phyloP scores from a whole-genome alignment of 2,113 vertebrate genomes.

The Malurus elegans region DNA sequence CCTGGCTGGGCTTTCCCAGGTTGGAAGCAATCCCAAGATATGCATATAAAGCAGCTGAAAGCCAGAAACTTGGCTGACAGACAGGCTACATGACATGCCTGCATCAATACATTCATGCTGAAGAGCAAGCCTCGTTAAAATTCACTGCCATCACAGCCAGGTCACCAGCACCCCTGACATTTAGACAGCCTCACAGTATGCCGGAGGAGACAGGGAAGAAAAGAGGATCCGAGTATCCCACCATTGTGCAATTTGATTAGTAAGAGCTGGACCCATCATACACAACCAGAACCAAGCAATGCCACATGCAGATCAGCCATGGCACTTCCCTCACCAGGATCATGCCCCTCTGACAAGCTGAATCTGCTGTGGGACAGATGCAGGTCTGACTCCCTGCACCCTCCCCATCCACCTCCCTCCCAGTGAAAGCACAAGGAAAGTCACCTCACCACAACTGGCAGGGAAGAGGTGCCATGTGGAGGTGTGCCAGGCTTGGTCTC shows the following conservation, averaged over 20 bases:
- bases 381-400: neutral
- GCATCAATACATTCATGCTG: neutral
- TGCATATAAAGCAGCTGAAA: neutral
- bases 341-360: neutral
- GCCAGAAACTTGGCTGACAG: neutral
- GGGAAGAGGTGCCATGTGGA: neutral
- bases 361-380: neutral
- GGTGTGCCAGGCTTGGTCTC: neutral
- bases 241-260: neutral
- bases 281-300: neutral
- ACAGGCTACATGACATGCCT: neutral
- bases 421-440: neutral
- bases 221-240: neutral
- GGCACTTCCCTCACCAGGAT: neutral
- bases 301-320: neutral
- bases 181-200: neutral
- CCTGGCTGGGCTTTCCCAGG: neutral
- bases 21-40: neutral
- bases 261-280: neutral
- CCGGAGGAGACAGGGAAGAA: neutral
- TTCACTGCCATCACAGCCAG: neutral
- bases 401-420: neutral
- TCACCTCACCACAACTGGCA: neutral
- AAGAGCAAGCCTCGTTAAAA: slow-evolving; percentile 21
- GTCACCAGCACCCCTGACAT: neutral